These are phyloP conservation scores for Procambarus virginalis DNA, from an alignment of 1,140 invertebrate species.

Conservation along the genomic window DNA sequence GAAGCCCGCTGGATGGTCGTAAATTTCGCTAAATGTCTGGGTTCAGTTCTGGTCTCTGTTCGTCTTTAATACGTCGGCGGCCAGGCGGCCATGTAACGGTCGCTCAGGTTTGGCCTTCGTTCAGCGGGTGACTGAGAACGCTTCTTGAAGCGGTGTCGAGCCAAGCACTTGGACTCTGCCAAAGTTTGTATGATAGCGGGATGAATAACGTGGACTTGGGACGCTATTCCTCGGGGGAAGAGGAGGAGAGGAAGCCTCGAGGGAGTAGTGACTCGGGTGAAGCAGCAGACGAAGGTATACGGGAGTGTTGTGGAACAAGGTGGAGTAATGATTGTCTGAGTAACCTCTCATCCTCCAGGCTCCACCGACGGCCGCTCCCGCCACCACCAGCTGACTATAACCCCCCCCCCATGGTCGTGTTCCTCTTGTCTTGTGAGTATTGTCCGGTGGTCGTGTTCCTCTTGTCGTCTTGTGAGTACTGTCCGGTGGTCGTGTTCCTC, in stretches of 20 bases:
- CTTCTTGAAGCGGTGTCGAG: too few relatives aligned
- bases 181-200: neutral
- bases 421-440: too few relatives aligned
- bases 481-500: too few relatives aligned
- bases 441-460: too few relatives aligned
- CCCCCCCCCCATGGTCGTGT: too few relatives aligned
- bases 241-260: neutral
- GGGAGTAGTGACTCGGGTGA: neutral
- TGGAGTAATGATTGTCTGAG: neutral
- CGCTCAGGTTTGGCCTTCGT: neutral
- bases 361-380: neutral
- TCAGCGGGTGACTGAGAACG: neutral
- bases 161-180: neutral
- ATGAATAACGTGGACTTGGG: neutral
- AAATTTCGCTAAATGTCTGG: slow-evolving; percentile 41
- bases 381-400: too few relatives aligned
- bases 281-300: neutral
- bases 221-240: neutral
- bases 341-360: neutral
- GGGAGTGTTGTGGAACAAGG: neutral
- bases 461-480: too few relatives aligned
- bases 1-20: slow-evolving; percentile 20
- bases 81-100: neutral
- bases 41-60: neutral
- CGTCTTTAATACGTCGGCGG: slow-evolving; percentile 5